Evolutionary conservation across 1,140 invertebrate species (phyloP), one percentile per base, ranked within the genome.

Genomic region (Microplitis demolitor): DNA sequence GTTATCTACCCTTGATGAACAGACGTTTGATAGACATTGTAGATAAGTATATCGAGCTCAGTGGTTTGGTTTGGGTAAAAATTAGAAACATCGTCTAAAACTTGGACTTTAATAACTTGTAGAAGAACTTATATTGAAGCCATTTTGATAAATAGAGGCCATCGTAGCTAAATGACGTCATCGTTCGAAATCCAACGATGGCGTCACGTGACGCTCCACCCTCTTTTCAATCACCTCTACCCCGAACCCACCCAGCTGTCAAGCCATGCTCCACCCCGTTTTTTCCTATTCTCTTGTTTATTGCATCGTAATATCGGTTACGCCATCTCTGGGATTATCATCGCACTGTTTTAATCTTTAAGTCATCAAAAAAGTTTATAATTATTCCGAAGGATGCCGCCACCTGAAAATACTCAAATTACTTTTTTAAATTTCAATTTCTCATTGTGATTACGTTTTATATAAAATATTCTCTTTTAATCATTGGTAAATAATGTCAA

Each of bases 171-270:
- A 71, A 71, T 86, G 84, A 86, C 86, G 85, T 86, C 86, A 86
- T 82, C 76, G 60, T 80, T 83, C 79, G 80, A 84, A 84, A 82
- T 83, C 80, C 82, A 83, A 78, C 79, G 82, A 87, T 87, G 85
- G 86, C 86, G 82, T 87, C 85, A 87, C 85, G 84, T 87, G 85
- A 86, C 85, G 85, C 86, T 87, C 86, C 86, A 87, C 86, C 86
- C 86, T 87, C 83, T 84, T 87, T 87, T 87, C 85, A 87, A 87
- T 87, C 86, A 87, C 84, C 86, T 87, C 85, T 80, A 85, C 79
- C 81, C 77, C 79, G 83, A 86, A 85, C 85, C 85, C 86, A 86
- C 86, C 86, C 86, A 87, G 84, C 84, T 87, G 86, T 87, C 86
- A 85, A 83, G 83, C 68, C 78, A 84, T 79, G 86, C 86, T 87